Evolutionary conservation across 1,140 invertebrate genomes (phyloP).

Genomic region (Cyclargus thomasi): DNA sequence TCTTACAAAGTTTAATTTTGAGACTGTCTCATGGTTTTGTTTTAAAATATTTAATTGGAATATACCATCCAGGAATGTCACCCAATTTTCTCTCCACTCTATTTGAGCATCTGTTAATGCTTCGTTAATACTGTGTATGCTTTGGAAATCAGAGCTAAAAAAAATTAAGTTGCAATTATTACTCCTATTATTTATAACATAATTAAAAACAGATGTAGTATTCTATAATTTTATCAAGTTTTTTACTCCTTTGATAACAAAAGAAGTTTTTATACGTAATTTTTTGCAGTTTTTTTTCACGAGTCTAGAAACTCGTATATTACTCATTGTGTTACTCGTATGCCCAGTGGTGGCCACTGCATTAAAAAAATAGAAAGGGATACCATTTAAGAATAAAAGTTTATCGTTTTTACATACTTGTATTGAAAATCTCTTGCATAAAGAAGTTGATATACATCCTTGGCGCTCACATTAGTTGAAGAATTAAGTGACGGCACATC

Average conservation of each 20-base stretch:
- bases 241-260: no score
- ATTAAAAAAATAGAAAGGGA: no score
- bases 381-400: background rate
- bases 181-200: no score
- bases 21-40: slow-evolving; percentile 24
- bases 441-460: background rate
- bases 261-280: no score
- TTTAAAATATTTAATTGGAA: slow-evolving; percentile 29
- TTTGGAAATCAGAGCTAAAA: no score
- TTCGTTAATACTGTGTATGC: slow-evolving; percentile 23
- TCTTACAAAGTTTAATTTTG: slow-evolving; percentile 26
- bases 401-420: background rate
- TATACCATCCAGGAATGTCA: slow-evolving; percentile 21
- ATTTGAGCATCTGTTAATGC: slow-evolving; percentile 29
- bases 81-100: slow-evolving; percentile 35
- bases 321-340: no score
- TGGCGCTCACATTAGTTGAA: background rate
- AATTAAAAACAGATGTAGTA: no score
- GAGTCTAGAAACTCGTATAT: no score
- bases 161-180: no score
- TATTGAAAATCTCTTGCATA: background rate
- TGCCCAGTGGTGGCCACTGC: no score
- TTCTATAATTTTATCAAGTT: no score
- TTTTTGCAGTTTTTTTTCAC: no score
- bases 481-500: background rate